Conservation (phyloP, 2,797 vertebrate genomes). For the Ficedula albicollis region DNA sequence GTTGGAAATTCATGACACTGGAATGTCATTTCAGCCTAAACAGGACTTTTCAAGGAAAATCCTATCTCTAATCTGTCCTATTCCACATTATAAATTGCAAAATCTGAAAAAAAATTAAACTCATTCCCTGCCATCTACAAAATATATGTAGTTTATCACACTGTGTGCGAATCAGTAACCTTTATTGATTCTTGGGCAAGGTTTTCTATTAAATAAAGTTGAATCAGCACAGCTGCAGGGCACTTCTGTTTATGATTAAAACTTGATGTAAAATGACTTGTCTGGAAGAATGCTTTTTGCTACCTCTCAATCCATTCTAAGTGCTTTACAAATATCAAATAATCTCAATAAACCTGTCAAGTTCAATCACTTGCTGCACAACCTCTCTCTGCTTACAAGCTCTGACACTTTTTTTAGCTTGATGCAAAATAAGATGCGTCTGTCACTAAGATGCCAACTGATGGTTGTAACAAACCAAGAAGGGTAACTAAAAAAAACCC, state of each 20-base stretch:
- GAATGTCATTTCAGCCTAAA: background rate
- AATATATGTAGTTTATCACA: background rate
- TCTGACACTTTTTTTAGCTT: background rate
- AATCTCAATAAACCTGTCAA: constrained; percentile 39
- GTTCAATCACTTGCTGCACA: background rate
- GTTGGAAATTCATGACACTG: background rate
- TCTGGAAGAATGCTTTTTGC: constrained; percentile 30
- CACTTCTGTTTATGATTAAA: constrained; percentile 27
- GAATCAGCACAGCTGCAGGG: background rate
- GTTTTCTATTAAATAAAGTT: constrained; percentile 35
- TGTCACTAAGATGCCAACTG: background rate
- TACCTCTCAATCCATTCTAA: constrained; percentile 34
- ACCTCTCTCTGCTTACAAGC: background rate
- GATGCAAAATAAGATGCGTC: background rate
- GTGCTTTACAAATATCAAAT: constrained; percentile 38
- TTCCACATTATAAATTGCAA: background rate
- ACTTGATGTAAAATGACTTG: constrained; percentile 47
- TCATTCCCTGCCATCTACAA: background rate
- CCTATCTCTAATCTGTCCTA: background rate
- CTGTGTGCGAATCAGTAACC: constrained; percentile 20
- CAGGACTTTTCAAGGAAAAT: background rate
- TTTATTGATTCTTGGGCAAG: background rate
- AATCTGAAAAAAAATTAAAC: background rate
- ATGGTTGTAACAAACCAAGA: background rate
- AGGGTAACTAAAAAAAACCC: background rate